These are phyloP conservation scores for Platypus cylindrus DNA, from an alignment of 2,888 invertebrate genomes.

Conservation along the genomic window DNA sequence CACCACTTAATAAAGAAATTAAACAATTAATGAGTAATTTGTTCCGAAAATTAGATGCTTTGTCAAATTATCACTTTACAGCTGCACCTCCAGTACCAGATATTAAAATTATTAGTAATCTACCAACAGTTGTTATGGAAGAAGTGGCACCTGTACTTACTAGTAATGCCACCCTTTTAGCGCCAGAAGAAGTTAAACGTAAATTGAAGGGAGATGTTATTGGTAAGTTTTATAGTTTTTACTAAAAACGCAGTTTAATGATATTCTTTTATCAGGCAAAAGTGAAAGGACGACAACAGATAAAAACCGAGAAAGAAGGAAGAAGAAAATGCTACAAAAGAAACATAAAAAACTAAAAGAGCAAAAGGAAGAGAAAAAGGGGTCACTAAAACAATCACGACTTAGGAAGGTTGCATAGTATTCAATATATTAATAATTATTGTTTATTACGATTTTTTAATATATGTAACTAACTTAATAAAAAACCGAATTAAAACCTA, in stretches of 20 bases:
- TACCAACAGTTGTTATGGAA: conserved; percentile 85
- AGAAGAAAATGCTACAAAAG: conserved; percentile 69
- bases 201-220: conserved; percentile 42
- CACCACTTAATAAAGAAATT: conserved; percentile 68
- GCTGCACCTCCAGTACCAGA: conserved; percentile 79
- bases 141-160: conserved; percentile 88
- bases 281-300: conserved; percentile 77
- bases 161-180: conserved; percentile 72
- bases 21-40: conserved; percentile 58
- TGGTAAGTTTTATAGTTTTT: conserved; percentile 18
- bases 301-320: conserved; percentile 75
- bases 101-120: conserved; percentile 78
- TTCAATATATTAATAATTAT: too few species aligned
- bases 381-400: conserved; percentile 2
- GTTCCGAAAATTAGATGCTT: conserved; percentile 78
- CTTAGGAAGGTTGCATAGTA: too few species aligned
- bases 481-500: too few species aligned
- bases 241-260: background rate
- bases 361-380: conserved; percentile 27
- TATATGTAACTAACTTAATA: too few species aligned
- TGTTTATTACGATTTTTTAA: too few species aligned
- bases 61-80: conserved; percentile 89
- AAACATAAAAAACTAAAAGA: conserved; percentile 40
- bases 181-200: conserved; percentile 80
- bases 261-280: conserved; percentile 34